Conservation (phyloP, 2,888 invertebrate species). For the Heliconius ethilla region DNA sequence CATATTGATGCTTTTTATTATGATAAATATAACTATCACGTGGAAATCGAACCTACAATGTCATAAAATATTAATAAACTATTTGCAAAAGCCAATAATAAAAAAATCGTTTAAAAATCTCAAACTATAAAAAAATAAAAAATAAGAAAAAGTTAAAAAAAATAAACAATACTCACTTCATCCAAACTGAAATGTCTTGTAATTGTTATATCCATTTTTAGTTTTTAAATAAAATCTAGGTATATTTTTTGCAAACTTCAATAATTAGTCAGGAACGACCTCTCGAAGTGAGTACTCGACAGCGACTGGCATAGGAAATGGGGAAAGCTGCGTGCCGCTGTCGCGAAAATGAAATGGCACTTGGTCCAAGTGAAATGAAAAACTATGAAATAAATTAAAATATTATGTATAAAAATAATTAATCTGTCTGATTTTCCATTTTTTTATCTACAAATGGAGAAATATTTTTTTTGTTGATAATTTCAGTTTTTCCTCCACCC, state of each 20-base stretch:
- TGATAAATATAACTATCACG: no score
- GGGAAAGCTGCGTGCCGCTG: constrained; percentile 49
- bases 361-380: constrained; percentile 52
- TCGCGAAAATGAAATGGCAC: constrained; percentile 49
- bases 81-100: background rate
- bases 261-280: constrained; percentile 46
- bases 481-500: no score
- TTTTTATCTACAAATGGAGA: background rate
- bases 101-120: background rate
- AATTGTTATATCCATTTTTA: constrained; percentile 73
- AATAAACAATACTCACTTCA: constrained; percentile 66
- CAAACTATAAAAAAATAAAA: background rate
- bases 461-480: background rate
- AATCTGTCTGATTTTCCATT: no score
- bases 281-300: constrained; percentile 47
- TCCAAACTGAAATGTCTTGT: constrained; percentile 79
- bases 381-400: background rate
- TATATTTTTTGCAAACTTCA: constrained; percentile 17
- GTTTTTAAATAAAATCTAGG: constrained; percentile 47
- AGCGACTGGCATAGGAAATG: constrained; percentile 63
- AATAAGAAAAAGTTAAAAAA: background rate
- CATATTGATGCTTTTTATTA: no score
- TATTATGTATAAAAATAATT: no score
- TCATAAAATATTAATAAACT: no score
- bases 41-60: no score